phyloP scores from a whole-genome alignment of 2,797 vertebrate species.

The Phrynocephalus vlangalii region DNA sequence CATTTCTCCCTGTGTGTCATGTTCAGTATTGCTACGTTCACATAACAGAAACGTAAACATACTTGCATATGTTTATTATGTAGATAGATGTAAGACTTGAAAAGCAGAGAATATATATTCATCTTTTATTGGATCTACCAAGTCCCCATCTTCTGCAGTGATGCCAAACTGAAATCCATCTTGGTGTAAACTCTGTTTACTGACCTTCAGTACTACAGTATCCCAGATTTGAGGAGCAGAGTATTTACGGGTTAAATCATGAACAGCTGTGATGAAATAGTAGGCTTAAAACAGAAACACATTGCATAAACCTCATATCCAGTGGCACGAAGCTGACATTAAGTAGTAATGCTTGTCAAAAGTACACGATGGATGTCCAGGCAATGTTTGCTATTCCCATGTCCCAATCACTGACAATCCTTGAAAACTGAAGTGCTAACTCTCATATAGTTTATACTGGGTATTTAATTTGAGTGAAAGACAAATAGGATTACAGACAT shows the following conservation, averaged over 20 bases:
- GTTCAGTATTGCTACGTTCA: too few relatives aligned
- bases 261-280: conserved; percentile 76
- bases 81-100: too few relatives aligned
- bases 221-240: conserved; percentile 62
- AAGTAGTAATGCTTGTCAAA: conserved; percentile 65
- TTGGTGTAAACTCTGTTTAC: conserved; percentile 61
- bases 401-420: conserved; percentile 39
- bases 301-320: conserved; percentile 66
- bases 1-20: background rate
- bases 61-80: too few relatives aligned
- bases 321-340: conserved; percentile 60
- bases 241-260: conserved; percentile 72
- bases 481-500: background rate
- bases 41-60: too few relatives aligned
- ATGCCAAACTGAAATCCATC: conserved; percentile 60
- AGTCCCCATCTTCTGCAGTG: conserved; percentile 56
- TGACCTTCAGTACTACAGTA: conserved; percentile 67
- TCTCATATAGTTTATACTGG: conserved; percentile 6
- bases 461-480: background rate
- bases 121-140: background rate
- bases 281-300: conserved; percentile 71
- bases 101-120: too few relatives aligned
- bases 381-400: conserved; percentile 39
- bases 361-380: conserved; percentile 54
- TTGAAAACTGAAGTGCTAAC: background rate